A percentile compares a stretch with the other conserved stretches of the same genome.
These are phyloP conservation scores for Labeo catla DNA, from an alignment of 2,113 vertebrate genomes.

Conservation along the genomic window DNA sequence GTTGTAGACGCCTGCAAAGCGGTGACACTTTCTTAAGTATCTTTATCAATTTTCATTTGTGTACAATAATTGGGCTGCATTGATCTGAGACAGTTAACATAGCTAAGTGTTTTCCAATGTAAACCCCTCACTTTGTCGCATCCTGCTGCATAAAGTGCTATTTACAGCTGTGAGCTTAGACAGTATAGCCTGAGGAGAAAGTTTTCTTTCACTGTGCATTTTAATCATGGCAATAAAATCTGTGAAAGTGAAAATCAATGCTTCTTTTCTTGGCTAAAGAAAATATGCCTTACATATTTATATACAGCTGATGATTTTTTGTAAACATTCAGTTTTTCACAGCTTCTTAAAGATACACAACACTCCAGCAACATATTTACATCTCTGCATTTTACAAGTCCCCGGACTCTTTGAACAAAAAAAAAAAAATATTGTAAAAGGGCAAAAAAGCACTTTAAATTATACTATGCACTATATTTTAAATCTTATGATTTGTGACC, in stretches of 20 bases:
- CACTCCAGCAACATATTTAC: neutral
- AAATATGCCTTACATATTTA: neutral
- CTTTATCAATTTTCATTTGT: constrained; percentile 41
- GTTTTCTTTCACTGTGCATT: neutral
- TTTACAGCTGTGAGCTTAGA: constrained; percentile 21
- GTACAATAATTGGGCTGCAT: constrained; percentile 47
- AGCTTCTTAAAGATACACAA: too few relatives aligned
- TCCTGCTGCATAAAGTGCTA: constrained; percentile 30
- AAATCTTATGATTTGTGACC: too few relatives aligned
- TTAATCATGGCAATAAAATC: neutral
- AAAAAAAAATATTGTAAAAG: neutral
- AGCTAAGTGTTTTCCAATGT: constrained; percentile 56
- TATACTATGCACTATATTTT: too few relatives aligned
- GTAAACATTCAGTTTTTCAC: neutral
- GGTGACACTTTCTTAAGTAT: constrained; percentile 27
- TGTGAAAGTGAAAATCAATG: neutral
- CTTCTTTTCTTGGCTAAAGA: neutral
- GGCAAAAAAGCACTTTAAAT: neutral
- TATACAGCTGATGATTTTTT: neutral
- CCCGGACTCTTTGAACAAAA: neutral
- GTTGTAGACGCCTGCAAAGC: neutral
- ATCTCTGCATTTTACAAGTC: neutral
- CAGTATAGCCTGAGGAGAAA: neutral
- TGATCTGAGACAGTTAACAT: constrained; percentile 53
- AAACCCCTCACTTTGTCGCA: constrained; percentile 9